phyloP scores from a whole-genome alignment of 2,888 invertebrate genomes.

The Volucella inflata region DNA sequence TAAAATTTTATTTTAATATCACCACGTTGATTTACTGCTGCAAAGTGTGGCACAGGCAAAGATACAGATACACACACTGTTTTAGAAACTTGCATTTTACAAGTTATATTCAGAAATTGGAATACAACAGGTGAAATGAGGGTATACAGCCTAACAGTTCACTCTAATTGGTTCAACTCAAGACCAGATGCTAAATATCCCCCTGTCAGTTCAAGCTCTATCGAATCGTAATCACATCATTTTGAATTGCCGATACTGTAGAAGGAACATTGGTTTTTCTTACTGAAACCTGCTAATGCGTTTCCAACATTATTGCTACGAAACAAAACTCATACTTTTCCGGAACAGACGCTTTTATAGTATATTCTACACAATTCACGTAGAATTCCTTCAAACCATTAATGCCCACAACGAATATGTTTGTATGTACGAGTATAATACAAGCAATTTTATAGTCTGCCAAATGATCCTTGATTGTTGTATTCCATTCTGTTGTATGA shows the following conservation, averaged over 20 bases:
- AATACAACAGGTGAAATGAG: slow-evolving; percentile 36
- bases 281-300: slow-evolving; percentile 51
- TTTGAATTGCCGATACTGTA: slow-evolving; percentile 56
- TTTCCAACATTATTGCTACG: slow-evolving; percentile 63
- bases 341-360: slow-evolving; percentile 46
- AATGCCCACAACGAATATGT: slow-evolving; percentile 54
- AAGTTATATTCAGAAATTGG: slow-evolving; percentile 11
- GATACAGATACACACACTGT: not conserved
- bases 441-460: slow-evolving; percentile 70
- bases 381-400: slow-evolving; percentile 69
- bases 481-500: slow-evolving; percentile 56
- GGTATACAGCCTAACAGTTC: not conserved
- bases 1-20: slow-evolving; percentile 74
- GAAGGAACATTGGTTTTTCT: slow-evolving; percentile 42
- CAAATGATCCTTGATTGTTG: slow-evolving; percentile 74
- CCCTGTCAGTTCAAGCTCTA: slow-evolving; percentile 58
- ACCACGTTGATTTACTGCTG: slow-evolving; percentile 60
- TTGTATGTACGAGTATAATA: slow-evolving; percentile 3
- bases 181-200: slow-evolving; percentile 50
- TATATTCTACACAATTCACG: slow-evolving; percentile 59
- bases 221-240: slow-evolving; percentile 73
- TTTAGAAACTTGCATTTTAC: slow-evolving; percentile 52
- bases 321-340: slow-evolving; percentile 32
- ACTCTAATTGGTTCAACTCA: slow-evolving; percentile 51
- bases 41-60: not conserved